Conservation (phyloP, 2,888 invertebrate genomes). For the Melinaea marsaeus region DNA sequence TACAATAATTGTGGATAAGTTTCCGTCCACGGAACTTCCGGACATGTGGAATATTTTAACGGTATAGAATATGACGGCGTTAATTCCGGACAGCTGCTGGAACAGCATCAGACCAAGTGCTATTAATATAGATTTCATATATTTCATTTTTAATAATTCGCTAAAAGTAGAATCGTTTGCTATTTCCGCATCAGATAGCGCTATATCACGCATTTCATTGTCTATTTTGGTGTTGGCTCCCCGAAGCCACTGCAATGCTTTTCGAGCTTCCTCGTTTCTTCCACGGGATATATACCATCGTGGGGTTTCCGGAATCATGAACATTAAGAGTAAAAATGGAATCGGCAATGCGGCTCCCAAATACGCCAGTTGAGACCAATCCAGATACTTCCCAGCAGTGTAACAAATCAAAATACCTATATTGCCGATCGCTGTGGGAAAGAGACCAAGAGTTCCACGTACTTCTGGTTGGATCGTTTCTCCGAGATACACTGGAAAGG, state of each 20-base stretch:
- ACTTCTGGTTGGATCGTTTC: conserved; percentile 96
- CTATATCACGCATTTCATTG: conserved; percentile 86
- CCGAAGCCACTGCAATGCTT: conserved; percentile 89
- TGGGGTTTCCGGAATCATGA: conserved; percentile 95
- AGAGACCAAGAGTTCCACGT: conserved; percentile 90
- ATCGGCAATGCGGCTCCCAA: conserved; percentile 86
- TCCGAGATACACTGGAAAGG: conserved; percentile 94
- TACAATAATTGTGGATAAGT: conserved; percentile 90
- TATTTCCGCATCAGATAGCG: conserved; percentile 82
- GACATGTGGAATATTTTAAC: conserved; percentile 91
- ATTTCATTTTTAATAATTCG: conserved; percentile 83
- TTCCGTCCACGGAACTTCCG: conserved; percentile 87
- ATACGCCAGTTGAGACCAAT: conserved; percentile 90
- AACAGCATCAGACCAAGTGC: conserved; percentile 94
- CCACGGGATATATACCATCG: conserved; percentile 92
- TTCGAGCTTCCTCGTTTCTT: conserved; percentile 84
- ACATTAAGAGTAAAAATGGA: conserved; percentile 88
- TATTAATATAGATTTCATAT: conserved; percentile 88
- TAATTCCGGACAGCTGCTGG: conserved; percentile 96
- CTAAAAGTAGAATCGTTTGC: conserved; percentile 79
- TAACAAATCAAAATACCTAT: conserved; percentile 89
- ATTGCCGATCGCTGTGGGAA: conserved; percentile 93
- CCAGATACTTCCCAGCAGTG: conserved; percentile 85
- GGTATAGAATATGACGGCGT: conserved; percentile 97
- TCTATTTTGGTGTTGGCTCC: conserved; percentile 87